A percentile compares a stretch with the other conserved stretches of the same genome.
phyloP scores from a whole-genome alignment of 2,888 invertebrate genomes.

The Capitulum mitella region DNA sequence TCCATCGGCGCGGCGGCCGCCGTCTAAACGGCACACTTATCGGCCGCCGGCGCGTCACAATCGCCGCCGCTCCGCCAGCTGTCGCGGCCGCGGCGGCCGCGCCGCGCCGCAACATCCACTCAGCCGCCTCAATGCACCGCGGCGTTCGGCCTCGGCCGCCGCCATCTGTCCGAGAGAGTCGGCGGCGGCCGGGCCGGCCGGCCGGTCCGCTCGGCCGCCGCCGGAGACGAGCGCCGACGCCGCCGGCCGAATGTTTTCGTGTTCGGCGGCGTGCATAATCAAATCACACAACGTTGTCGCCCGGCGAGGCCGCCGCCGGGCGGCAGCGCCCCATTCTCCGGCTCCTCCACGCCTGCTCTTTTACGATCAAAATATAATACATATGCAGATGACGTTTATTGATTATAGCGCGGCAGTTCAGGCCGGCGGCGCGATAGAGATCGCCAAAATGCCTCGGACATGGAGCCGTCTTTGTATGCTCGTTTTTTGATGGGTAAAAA shows the following conservation, averaged over 20 bases:
- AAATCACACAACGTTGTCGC: not conserved
- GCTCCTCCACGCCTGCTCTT: not conserved
- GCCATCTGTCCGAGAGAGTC: too few relatives aligned
- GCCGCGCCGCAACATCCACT: too few relatives aligned
- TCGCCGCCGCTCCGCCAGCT: too few relatives aligned
- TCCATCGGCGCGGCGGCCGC: too few relatives aligned
- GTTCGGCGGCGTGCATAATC: not conserved
- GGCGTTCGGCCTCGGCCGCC: too few relatives aligned
- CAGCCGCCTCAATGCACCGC: too few relatives aligned
- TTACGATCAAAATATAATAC: conserved; percentile 16
- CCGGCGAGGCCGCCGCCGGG: not conserved
- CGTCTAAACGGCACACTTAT: too few relatives aligned
- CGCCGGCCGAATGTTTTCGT: not conserved
- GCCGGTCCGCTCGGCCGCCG: not conserved
- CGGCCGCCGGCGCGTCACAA: too few relatives aligned
- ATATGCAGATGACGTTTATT: conserved; percentile 13
- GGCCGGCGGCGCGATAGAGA: not conserved
- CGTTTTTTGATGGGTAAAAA: conserved; percentile 18
- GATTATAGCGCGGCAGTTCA: not conserved
- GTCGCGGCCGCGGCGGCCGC: too few relatives aligned
- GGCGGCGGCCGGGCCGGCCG: not conserved
- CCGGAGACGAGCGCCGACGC: not conserved
- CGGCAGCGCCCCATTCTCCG: not conserved
- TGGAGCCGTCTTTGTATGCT: not conserved
- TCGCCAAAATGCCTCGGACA: conserved; percentile 2